Conservation (phyloP, 2,888 invertebrate genomes). For the Eupithecia vulgata region DNA sequence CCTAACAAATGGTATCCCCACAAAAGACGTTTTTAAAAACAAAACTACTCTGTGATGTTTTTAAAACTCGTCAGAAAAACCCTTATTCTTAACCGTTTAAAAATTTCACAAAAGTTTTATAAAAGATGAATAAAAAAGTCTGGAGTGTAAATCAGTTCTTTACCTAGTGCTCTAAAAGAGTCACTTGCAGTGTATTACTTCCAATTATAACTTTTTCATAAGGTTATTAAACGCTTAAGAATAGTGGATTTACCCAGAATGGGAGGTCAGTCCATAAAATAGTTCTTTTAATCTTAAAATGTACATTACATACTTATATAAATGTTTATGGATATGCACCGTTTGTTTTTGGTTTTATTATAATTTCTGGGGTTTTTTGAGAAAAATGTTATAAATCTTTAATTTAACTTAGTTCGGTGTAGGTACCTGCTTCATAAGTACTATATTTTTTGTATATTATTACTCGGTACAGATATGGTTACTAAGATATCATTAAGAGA, state of each 20-base stretch:
- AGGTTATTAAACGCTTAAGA: background rate
- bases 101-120: background rate
- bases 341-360: slow-evolving; percentile 22
- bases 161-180: background rate
- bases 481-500: background rate
- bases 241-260: background rate
- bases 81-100: background rate
- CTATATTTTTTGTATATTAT: background rate
- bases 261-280: slow-evolving; percentile 29
- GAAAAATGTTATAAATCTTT: background rate
- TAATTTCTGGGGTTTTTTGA: slow-evolving; percentile 22
- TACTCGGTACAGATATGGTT: background rate
- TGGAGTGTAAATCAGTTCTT: background rate
- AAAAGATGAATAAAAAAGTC: background rate
- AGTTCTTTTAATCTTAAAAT: slow-evolving; percentile 22
- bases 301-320: slow-evolving; percentile 25
- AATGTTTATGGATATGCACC: slow-evolving; percentile 28
- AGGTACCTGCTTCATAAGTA: background rate
- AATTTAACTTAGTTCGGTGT: background rate
- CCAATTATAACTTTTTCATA: background rate
- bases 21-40: background rate
- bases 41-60: background rate
- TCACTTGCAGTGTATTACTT: background rate
- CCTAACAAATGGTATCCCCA: slow-evolving; percentile 8
- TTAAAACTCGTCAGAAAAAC: background rate